Evolutionary conservation across 2,888 invertebrate species (phyloP).

Genomic region (Platynereis dumerilii): DNA sequence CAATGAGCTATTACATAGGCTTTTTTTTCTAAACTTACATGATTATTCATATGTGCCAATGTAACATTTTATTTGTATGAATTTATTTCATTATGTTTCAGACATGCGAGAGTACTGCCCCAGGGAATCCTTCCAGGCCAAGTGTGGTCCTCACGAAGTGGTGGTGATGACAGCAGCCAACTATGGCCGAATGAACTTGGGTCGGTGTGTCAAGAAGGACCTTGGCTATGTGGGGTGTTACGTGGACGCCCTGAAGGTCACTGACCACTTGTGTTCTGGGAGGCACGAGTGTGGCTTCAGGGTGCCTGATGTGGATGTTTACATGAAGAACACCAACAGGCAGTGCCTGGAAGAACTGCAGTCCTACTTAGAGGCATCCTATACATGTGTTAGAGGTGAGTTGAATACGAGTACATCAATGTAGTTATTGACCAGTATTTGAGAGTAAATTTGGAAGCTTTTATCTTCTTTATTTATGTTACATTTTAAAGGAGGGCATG

Average conservation of each 20-base stretch:
- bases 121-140: constrained; percentile 13
- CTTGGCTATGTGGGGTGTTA: constrained; percentile 22
- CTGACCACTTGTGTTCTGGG: constrained; percentile 23
- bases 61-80: too few relatives aligned
- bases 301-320: constrained; percentile 19
- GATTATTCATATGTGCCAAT: too few relatives aligned
- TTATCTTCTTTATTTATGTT: too few relatives aligned
- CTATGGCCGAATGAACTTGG: constrained; percentile 21
- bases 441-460: too few relatives aligned
- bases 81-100: background rate
- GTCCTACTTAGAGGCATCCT: constrained; percentile 17
- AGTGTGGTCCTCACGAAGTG: constrained; percentile 15
- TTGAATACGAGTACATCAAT: too few relatives aligned
- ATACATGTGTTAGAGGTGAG: constrained; percentile 14
- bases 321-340: background rate
- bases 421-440: too few relatives aligned
- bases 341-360: constrained; percentile 22
- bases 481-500: too few relatives aligned
- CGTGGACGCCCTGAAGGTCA: constrained; percentile 16
- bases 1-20: too few relatives aligned
- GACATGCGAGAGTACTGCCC: constrained; percentile 17
- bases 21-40: too few relatives aligned
- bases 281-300: constrained; percentile 21
- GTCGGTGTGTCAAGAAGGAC: constrained; percentile 24
- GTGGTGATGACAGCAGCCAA: constrained; percentile 15